These are phyloP conservation scores for Megaceryle maxima DNA, from an alignment of 2,113 vertebrate genomes.

Conservation along the genomic window DNA sequence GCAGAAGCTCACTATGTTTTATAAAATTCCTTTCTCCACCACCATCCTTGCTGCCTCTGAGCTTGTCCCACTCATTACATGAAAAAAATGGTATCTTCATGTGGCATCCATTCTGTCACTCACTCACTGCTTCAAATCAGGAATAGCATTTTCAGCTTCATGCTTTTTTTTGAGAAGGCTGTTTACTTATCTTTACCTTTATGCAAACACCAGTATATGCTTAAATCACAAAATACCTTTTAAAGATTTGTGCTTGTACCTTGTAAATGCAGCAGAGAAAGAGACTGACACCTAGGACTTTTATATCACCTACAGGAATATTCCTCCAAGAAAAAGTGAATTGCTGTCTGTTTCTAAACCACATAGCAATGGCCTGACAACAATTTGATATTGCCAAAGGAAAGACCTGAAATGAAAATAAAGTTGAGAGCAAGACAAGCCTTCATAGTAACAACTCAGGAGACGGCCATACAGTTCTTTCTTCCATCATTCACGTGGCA, in stretches of 20 bases:
- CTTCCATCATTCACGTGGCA: rapidly evolving
- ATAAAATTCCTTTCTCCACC: not conserved
- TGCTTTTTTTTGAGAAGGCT: not conserved
- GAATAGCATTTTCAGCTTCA: not conserved
- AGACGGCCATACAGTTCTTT: not conserved
- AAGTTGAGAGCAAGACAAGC: not conserved
- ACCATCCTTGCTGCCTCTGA: not conserved
- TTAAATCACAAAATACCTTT: not conserved
- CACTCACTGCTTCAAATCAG: not conserved
- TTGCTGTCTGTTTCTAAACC: not conserved
- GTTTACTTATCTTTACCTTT: not conserved
- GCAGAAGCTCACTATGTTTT: not conserved
- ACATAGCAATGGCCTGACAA: not conserved
- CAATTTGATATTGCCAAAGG: not conserved
- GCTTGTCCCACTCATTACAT: not conserved
- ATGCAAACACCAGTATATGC: not conserved
- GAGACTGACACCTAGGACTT: not conserved
- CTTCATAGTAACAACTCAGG: not conserved
- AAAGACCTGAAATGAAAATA: not conserved
- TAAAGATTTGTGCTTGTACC: not conserved
- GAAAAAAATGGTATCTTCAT: not conserved
- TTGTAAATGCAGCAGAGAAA: not conserved
- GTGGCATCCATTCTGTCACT: not conserved
- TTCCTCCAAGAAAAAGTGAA: not conserved
- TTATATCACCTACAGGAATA: not conserved